A percentile compares a stretch with the other conserved stretches of the same genome.
Conservation (phyloP, 2,888 invertebrate species). For the Psylliodes chrysocephalus region DNA sequence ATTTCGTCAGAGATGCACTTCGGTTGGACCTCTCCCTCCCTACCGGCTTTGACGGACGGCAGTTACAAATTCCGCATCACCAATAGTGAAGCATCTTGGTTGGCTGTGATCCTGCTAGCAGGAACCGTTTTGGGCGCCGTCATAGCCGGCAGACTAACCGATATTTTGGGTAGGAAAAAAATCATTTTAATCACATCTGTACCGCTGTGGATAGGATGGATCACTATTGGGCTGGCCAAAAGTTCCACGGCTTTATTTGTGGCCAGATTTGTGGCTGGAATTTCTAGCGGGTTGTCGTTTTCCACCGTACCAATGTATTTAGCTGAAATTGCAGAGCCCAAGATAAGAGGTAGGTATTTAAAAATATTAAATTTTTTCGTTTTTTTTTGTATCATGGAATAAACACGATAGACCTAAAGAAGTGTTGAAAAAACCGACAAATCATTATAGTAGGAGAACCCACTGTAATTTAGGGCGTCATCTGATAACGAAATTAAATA, state of each 20-base stretch:
- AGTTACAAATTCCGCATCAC: conserved; percentile 67
- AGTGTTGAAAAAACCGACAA: no score
- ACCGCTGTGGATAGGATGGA: conserved; percentile 73
- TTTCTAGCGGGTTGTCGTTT: conserved; percentile 65
- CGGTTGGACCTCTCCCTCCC: conserved; percentile 72
- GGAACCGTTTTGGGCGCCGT: conserved; percentile 73
- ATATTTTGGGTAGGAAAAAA: conserved; percentile 73
- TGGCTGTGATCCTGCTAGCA: conserved; percentile 73
- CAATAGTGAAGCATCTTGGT: conserved; percentile 69
- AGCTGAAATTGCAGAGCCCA: conserved; percentile 70
- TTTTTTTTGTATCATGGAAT: no score
- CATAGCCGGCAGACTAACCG: conserved; percentile 72
- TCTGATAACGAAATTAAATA: no score
- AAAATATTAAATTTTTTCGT: not conserved
- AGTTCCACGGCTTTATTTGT: conserved; percentile 69
- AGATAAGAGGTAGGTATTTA: conserved; percentile 65
- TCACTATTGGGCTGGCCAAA: conserved; percentile 70
- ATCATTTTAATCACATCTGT: conserved; percentile 71
- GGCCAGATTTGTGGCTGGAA: conserved; percentile 69
- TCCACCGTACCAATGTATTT: conserved; percentile 69
- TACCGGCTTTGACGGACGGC: conserved; percentile 65
- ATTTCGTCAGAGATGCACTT: conserved; percentile 61
- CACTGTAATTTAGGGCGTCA: no score
- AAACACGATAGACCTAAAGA: no score
- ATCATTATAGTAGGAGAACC: no score